Conservation (phyloP, 2,888 invertebrate genomes). For the Philereme vetulata region DNA sequence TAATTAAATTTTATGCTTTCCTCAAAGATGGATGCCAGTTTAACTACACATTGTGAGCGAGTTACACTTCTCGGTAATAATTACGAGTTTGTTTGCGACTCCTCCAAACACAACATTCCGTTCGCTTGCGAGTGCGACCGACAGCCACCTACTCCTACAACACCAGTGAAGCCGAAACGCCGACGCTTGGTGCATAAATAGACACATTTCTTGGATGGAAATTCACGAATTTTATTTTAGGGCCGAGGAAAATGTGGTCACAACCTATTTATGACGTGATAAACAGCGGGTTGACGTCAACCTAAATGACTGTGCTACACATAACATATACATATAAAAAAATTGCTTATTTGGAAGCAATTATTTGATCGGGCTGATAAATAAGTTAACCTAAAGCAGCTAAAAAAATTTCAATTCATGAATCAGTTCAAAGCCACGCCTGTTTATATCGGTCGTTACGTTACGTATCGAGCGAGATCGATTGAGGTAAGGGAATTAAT, state of each 20-base stretch:
- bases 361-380: neutral
- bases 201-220: constrained; percentile 74
- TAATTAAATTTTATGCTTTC: constrained; percentile 49
- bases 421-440: constrained; percentile 31
- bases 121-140: constrained; percentile 70
- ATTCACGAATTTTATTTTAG: constrained; percentile 69
- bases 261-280: constrained; percentile 58
- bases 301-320: constrained; percentile 21
- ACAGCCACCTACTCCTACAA: constrained; percentile 57
- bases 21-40: constrained; percentile 52
- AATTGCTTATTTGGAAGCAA: constrained; percentile 16
- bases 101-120: constrained; percentile 75
- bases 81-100: constrained; percentile 72
- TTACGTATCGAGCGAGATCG: constrained; percentile 34
- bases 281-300: constrained; percentile 51
- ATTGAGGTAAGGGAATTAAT: constrained; percentile 36
- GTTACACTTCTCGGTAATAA: constrained; percentile 67
- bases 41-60: constrained; percentile 60
- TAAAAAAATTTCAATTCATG: constrained; percentile 17
- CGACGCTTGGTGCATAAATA: constrained; percentile 74
- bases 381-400: neutral
- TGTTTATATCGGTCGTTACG: constrained; percentile 32
- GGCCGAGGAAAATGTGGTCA: constrained; percentile 54
- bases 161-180: constrained; percentile 60
- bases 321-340: constrained; percentile 2